These are phyloP conservation scores for Ochropleura plecta DNA, from an alignment of 2,888 invertebrate species.

Conservation along the genomic window DNA sequence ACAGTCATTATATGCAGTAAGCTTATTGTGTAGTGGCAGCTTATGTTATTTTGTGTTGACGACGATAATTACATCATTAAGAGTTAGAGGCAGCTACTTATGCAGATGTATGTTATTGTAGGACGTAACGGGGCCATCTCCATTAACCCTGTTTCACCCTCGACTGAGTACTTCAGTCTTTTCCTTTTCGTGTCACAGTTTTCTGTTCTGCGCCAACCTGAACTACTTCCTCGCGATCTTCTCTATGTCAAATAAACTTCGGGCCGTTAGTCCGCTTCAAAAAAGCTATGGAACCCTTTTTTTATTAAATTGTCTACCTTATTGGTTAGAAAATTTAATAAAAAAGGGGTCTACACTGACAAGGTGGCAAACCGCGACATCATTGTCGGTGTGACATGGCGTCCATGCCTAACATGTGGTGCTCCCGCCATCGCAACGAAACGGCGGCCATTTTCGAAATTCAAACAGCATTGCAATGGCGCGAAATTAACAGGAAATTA, in stretches of 20 bases:
- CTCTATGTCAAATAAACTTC: not conserved
- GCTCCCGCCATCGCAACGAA: constrained; percentile 69
- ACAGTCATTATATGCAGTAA: constrained; percentile 4
- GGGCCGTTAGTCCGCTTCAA: not conserved
- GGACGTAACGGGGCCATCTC: not conserved
- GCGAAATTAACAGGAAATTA: constrained; percentile 79
- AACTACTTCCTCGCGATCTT: not conserved
- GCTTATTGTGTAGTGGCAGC: constrained; percentile 8
- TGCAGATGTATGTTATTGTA: not conserved
- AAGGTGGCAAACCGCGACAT: constrained; percentile 32
- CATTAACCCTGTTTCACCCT: not conserved
- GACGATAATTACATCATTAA: constrained; percentile 14
- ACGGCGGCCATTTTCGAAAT: constrained; percentile 75
- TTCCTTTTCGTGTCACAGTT: not conserved
- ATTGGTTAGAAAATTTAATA: no score
- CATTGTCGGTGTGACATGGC: constrained; percentile 26
- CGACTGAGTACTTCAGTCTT: not conserved
- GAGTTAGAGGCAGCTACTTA: not conserved
- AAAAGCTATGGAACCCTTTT: not conserved
- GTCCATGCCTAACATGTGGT: constrained; percentile 9
- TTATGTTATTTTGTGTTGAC: constrained; percentile 29
- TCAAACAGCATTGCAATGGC: constrained; percentile 75
- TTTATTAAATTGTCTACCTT: not conserved
- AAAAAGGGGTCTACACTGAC: not conserved
- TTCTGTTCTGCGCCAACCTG: not conserved